Conservation (phyloP, 1,140 invertebrate species). For the Drosophila nasuta region DNA sequence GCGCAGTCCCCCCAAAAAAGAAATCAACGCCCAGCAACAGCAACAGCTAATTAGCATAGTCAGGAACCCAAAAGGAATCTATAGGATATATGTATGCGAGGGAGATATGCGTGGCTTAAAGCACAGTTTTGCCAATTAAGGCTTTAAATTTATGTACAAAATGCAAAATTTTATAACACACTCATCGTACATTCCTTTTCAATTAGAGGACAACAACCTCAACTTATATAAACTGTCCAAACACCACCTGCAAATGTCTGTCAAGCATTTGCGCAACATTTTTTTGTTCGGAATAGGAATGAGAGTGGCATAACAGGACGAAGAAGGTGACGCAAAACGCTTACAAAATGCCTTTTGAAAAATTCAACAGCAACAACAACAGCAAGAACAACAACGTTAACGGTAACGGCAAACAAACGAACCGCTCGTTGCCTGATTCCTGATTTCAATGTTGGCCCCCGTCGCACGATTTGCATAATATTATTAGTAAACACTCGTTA, state of each 20-base stretch:
- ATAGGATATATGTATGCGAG: constrained; percentile 1
- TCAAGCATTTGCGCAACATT: constrained; percentile 56
- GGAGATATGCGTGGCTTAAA: constrained; percentile 21
- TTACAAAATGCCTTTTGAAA: constrained; percentile 80
- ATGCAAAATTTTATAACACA: constrained; percentile 69
- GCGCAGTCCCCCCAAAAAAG: constrained; percentile 13
- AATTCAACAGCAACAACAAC: constrained; percentile 66
- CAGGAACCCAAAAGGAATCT: constrained; percentile 23
- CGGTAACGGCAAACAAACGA: constrained; percentile 35
- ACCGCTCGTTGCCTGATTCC: constrained; percentile 28
- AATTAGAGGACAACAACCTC: constrained; percentile 55
- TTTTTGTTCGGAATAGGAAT: neutral
- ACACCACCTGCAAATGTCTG: constrained; percentile 73
- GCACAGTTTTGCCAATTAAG: constrained; percentile 57
- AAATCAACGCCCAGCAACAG: constrained; percentile 15
- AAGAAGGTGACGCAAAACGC: constrained; percentile 56
- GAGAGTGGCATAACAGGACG: neutral
- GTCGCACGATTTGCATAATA: constrained; percentile 78
- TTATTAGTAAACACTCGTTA: constrained; percentile 84
- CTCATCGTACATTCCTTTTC: constrained; percentile 69
- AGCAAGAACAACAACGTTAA: constrained; percentile 36
- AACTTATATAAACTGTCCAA: constrained; percentile 34
- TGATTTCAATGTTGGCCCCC: constrained; percentile 45
- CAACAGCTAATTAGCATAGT: constrained; percentile 46
- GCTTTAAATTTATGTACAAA: constrained; percentile 72